Evolutionary conservation across 2,797 vertebrate species (phyloP), one percentile per base, ranked within the genome.

Genomic region (Varecia variegata): DNA sequence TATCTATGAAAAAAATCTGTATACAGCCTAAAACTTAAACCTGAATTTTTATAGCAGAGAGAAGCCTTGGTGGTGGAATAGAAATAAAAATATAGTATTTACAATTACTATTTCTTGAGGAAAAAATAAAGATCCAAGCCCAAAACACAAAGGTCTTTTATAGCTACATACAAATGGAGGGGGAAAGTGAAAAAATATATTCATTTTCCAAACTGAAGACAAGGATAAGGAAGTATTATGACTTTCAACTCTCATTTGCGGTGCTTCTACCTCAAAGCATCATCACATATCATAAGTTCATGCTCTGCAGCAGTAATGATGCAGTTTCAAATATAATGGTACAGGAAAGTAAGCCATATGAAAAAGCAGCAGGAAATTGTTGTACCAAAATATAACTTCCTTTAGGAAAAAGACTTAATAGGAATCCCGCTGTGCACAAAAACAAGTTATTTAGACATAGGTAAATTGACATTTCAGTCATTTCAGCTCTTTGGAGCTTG

Each of bases 281-380:
- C 73, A 14, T 73, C 73, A 88, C 96, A 94, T 88, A 95, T 90
- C 62, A 43, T 80, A 56, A 95, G 27, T 65, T 94, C 47, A 35
- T 71, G 23, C 93, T 98, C 96, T 90, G 38, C 7, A 25, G 56
- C 50, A 79, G 43, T 96, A 93, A 77, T 95, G 73, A 94, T 88
- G 67, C 93, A 60, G 54, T 70, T 94, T 94, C 76, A 94, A 35
- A 88, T 82, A 90, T 81, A 90, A 67, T 45, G 0, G 0, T 77
- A 67, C 35, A 45, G 50, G 13, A 92, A 96, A 96, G 38, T 20
- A 23, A 97, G 52, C 27, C 38, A 83, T 82, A 93, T 40, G 18
- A 95, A 97, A 96, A 97, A 65, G 62, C 40, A 94, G 35, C 93
- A 97, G 86, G 77, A 97, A 95, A 96, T 74, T 81, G 4, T 58